Evolutionary conservation across 2,113 vertebrate species (phyloP).

Genomic region (Sterrhoptilus dennistouni): DNA sequence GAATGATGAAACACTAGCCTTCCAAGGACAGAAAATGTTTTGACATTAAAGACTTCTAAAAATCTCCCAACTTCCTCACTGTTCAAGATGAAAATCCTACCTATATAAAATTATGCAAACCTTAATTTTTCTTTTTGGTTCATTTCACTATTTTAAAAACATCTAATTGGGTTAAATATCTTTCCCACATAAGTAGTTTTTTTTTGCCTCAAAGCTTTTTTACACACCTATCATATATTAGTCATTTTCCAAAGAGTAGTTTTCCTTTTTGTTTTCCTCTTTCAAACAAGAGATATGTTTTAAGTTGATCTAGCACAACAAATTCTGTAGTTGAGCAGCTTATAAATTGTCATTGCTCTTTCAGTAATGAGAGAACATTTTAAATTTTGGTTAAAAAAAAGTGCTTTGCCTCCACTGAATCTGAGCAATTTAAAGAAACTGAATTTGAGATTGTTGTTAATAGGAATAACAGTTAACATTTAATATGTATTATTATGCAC

Average conservation of each 20-base stretch:
- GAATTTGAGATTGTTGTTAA: not conserved
- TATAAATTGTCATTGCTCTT: constrained; percentile 26
- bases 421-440: not conserved
- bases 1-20: not conserved
- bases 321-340: constrained; percentile 36
- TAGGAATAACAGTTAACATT: not conserved
- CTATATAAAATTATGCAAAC: not conserved
- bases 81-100: constrained; percentile 45
- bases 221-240: constrained; percentile 40
- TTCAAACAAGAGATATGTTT: constrained; percentile 23
- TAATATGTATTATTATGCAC: not conserved
- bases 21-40: not conserved
- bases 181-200: constrained; percentile 28
- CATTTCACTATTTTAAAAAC: constrained; percentile 55
- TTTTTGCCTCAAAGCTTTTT: constrained; percentile 65
- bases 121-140: constrained; percentile 40
- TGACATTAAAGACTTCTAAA: not conserved
- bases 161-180: constrained; percentile 63
- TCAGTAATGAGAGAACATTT: not conserved
- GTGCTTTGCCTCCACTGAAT: constrained; percentile 3
- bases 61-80: not conserved
- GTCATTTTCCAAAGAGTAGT: constrained; percentile 41
- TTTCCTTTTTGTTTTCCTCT: constrained; percentile 41
- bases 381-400: constrained; percentile 24
- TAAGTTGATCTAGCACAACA: constrained; percentile 57